A percentile compares a stretch with the other conserved stretches of the same genome.
Evolutionary conservation across 1,140 invertebrate genomes (phyloP).

Genomic region (Dermatophagoides farinae): DNA sequence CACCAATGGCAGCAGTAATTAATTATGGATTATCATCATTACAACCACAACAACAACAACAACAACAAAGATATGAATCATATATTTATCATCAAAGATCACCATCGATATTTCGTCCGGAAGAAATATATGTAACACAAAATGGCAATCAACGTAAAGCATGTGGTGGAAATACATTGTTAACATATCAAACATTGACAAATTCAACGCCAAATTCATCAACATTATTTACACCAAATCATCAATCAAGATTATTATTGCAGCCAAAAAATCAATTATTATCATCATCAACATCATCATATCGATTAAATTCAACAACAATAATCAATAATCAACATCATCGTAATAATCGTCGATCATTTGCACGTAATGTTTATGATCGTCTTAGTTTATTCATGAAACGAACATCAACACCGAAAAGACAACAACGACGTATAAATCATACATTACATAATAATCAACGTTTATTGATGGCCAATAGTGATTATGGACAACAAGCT

Average conservation of each 20-base stretch:
- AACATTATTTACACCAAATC: too few relatives aligned
- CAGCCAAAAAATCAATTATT: neutral
- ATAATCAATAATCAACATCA: too few relatives aligned
- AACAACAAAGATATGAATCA: neutral
- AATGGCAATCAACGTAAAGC: too few relatives aligned
- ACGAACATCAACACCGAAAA: neutral
- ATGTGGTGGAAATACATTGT: too few relatives aligned
- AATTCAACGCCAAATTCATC: too few relatives aligned
- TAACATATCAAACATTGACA: too few relatives aligned
- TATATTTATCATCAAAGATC: neutral
- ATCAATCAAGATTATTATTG: neutral
- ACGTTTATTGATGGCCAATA: too few relatives aligned
- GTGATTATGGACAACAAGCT: too few relatives aligned
- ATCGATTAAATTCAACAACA: neutral
- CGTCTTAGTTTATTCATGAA: conserved; percentile 1
- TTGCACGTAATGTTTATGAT: conserved; percentile 6
- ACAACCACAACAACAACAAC: neutral
- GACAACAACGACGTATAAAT: neutral
- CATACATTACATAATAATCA: neutral
- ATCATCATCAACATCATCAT: neutral
- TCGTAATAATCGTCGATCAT: conserved; percentile 5
- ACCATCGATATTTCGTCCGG: neutral
- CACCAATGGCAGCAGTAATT: neutral
- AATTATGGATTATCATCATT: neutral
- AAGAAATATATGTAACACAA: neutral